Percentiles rank a stretch among this genome's conserved stretches.
Conservation (phyloP, 2,113 vertebrate genomes). For the Hirundichthys speculiger region DNA sequence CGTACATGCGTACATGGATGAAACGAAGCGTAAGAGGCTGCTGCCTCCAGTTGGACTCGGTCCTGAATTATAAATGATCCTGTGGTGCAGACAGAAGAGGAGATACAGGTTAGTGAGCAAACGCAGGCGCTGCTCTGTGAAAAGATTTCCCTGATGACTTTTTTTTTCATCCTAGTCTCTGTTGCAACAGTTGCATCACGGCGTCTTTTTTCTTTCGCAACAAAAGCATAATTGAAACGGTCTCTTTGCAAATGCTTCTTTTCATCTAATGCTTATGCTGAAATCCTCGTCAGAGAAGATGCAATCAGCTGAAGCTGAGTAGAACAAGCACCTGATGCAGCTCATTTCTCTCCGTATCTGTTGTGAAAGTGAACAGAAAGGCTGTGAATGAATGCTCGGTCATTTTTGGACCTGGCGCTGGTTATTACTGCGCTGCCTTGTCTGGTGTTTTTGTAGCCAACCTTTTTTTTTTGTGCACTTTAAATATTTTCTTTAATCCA, state of each 20-base stretch:
- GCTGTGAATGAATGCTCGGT: too few species aligned
- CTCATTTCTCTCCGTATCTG: neutral
- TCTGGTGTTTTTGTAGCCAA: too few species aligned
- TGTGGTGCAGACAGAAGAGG: slow-evolving; percentile 44
- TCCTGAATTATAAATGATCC: slow-evolving; percentile 71
- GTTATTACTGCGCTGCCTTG: too few species aligned
- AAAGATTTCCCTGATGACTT: slow-evolving; percentile 29
- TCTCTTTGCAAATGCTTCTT: neutral
- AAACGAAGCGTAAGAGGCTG: slow-evolving; percentile 4
- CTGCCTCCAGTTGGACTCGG: slow-evolving; percentile 27
- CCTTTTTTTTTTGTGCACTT: too few species aligned
- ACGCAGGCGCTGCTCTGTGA: slow-evolving; percentile 30
- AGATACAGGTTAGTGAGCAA: slow-evolving; percentile 56
- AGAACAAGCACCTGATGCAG: neutral
- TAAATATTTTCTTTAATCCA: too few species aligned
- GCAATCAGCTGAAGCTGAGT: neutral
- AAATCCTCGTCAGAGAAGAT: slow-evolving; percentile 5
- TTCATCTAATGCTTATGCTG: neutral
- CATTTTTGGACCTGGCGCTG: too few species aligned
- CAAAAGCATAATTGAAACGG: neutral
- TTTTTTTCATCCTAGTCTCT: neutral
- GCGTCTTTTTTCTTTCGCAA: neutral
- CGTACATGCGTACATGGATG: neutral
- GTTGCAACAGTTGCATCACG: slow-evolving; percentile 4
- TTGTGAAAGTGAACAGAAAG: neutral